These are phyloP conservation scores for Betta splendens DNA, from an alignment of 2,797 vertebrate species.

Conservation along the genomic window DNA sequence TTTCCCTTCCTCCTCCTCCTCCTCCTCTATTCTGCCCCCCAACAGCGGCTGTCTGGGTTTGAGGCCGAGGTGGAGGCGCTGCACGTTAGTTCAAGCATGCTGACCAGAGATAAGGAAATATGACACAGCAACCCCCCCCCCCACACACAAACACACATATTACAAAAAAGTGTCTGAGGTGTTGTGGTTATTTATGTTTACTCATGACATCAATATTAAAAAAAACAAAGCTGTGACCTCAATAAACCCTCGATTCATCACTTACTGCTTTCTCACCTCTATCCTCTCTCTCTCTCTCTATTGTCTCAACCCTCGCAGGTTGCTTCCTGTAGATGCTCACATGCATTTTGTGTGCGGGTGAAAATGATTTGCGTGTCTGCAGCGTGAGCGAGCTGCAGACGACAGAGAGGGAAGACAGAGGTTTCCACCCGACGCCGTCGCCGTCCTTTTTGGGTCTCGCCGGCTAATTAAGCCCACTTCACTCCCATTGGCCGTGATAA, in stretches of 20 bases:
- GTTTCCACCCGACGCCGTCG: constrained; percentile 11
- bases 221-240: constrained; percentile 6
- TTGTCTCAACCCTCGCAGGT: no score
- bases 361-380: no score
- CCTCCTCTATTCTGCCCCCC: constrained; percentile 41
- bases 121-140: constrained; percentile 34
- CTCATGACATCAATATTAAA: not conserved
- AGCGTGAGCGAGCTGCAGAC: no score
- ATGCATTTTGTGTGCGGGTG: no score
- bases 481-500: constrained; percentile 26
- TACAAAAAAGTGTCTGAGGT: constrained; percentile 8
- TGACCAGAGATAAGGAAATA: constrained; percentile 74
- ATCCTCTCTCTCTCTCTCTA: no score
- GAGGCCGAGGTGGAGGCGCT: constrained; percentile 58
- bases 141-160: constrained; percentile 16
- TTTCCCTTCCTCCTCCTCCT: constrained; percentile 15
- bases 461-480: constrained; percentile 21
- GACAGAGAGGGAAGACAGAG: no score
- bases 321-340: no score
- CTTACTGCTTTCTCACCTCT: no score
- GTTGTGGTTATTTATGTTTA: constrained; percentile 6
- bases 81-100: constrained; percentile 58
- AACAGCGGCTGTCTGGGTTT: constrained; percentile 45
- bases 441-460: constrained; percentile 6
- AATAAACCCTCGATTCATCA: no score